Percentiles rank a stretch among this genome's conserved stretches.
Conservation (phyloP, 2,888 invertebrate species). For the Ormyrus labotus region DNA sequence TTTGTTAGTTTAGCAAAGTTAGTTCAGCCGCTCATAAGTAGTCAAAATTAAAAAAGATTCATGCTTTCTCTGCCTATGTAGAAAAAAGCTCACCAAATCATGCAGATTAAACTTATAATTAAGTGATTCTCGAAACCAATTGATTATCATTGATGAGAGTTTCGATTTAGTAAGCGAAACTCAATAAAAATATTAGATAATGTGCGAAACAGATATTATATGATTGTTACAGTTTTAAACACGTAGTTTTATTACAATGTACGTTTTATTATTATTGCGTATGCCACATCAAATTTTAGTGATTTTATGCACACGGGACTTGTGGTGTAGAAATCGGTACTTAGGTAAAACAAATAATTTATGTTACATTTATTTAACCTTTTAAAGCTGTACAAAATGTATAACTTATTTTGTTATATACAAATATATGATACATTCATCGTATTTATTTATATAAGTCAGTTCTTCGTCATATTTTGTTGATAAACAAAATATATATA, state of each 20-base stretch:
- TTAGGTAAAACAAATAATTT: conserved; percentile 47
- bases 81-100: background rate
- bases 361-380: conserved; percentile 55
- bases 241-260: conserved; percentile 36
- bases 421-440: conserved; percentile 49
- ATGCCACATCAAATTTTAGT: conserved; percentile 38
- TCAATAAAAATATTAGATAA: conserved; percentile 22
- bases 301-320: conserved; percentile 48
- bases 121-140: conserved; percentile 17
- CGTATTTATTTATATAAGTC: conserved; percentile 20
- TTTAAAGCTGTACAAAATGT: conserved; percentile 52
- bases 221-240: conserved; percentile 28
- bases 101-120: background rate
- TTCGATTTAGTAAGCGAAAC: background rate
- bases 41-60: conserved; percentile 13
- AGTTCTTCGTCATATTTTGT: conserved; percentile 28
- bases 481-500: conserved; percentile 34
- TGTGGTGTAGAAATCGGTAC: conserved; percentile 47
- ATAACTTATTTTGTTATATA: conserved; percentile 49
- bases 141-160: background rate
- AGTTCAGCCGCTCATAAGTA: conserved; percentile 37
- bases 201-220: conserved; percentile 26
- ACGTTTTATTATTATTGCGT: conserved; percentile 31
- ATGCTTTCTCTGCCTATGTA: conserved; percentile 33
- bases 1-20: conserved; percentile 64